Conservation (phyloP, 2,888 invertebrate genomes). For the Hymenopus coronatus region DNA sequence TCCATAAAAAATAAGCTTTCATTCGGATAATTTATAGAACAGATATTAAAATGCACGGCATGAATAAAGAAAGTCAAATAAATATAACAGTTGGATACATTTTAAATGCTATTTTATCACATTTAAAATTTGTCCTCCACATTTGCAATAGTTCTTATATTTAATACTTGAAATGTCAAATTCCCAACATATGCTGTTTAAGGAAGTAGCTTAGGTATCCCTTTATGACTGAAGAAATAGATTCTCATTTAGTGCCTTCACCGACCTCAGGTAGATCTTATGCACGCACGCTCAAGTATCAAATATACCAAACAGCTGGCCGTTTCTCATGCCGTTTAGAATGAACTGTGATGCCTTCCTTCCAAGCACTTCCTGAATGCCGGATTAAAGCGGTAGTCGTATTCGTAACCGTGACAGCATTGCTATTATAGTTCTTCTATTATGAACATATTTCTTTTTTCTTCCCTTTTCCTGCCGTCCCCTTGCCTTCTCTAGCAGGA, state of each 20-base stretch:
- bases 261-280: not conserved
- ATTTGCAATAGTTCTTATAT: too few relatives aligned
- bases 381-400: conserved; percentile 2
- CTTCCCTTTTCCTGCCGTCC: not conserved
- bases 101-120: too few relatives aligned
- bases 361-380: not conserved
- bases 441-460: conserved; percentile 4
- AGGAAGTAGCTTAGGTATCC: not conserved
- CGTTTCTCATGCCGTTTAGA: not conserved
- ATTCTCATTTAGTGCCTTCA: not conserved
- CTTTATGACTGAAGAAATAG: not conserved
- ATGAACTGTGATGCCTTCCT: not conserved
- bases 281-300: not conserved
- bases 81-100: too few relatives aligned
- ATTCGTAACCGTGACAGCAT: conserved; percentile 1
- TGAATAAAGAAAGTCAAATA: too few relatives aligned
- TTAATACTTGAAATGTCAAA: not conserved
- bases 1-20: too few relatives aligned
- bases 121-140: too few relatives aligned
- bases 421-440: conserved; percentile 7
- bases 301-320: not conserved
- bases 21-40: too few relatives aligned
- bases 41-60: too few relatives aligned
- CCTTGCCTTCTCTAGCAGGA: not conserved
- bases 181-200: not conserved